Evolutionary conservation across 2,113 vertebrate species (phyloP).

Genomic region (Ovis canadensis): DNA sequence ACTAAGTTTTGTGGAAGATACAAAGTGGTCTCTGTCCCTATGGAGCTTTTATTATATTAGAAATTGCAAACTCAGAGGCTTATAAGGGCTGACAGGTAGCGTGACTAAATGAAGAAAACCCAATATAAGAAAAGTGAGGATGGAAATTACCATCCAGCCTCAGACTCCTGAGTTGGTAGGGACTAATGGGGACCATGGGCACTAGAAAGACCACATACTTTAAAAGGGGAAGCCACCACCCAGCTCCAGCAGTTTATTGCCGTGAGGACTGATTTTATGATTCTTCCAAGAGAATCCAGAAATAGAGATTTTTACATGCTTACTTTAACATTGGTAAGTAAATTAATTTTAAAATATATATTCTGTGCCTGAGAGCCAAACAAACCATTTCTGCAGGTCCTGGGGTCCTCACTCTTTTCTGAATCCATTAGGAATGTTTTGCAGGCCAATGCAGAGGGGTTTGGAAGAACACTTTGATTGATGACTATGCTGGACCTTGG

Average conservation of each 20-base stretch:
- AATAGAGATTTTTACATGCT: background rate
- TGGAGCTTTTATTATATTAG: background rate
- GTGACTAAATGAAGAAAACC: background rate
- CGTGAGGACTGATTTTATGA: background rate
- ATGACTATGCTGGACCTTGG: background rate
- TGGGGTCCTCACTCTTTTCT: background rate
- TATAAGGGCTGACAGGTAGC: background rate
- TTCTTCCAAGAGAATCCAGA: background rate
- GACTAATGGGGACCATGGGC: fast-evolving
- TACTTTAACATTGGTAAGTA: background rate
- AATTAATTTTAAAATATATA: background rate
- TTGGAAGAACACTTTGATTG: background rate
- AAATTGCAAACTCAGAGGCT: background rate
- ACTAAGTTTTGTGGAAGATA: background rate
- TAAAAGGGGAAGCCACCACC: background rate
- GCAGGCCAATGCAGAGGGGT: background rate
- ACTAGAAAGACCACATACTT: background rate
- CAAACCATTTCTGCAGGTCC: background rate
- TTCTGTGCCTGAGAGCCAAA: background rate
- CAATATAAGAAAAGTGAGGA: background rate
- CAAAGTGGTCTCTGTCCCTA: background rate
- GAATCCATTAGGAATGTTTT: background rate
- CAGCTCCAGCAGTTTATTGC: background rate
- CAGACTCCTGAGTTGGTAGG: background rate
- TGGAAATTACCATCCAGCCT: background rate